Base-by-base conservation (phyloP, 2,113 vertebrate species). In the Syngnathus typhle region DNA sequence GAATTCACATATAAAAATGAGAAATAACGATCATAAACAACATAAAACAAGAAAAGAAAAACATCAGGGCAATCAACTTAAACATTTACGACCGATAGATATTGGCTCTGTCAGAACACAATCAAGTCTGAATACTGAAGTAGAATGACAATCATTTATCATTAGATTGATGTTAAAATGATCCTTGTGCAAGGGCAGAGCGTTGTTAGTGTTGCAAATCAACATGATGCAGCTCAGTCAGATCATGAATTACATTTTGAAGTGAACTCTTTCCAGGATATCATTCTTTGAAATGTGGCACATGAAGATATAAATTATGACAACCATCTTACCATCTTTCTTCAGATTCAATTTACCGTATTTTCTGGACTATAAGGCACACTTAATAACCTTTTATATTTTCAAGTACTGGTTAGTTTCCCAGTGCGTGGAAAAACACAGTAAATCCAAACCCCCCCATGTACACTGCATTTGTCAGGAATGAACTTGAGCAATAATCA, bases 1-100 rank as follows among this genome's bases (percentile, higher is more conserved):
- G n/a, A 36, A 36, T 36, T 19, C 56, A 59, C 32, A 4, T 37
- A 37, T 59, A 37, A 15, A 60, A 60, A 39, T 7, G 27, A 58
- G 36, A 18, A 58, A 58, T 18, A 36, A 58, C 5, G 15, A 60
- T 39, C 36, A 41, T n/a, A 41, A n/a, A 46, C 11, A 63, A 63
- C 10, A 63, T 23, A 27, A 4, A 44, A 8, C 27, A 56, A 32
- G 54, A 16, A 62, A 70, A 80, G 69, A 56, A 78, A 81, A 83
- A 83, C 63, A 76, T 68, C 74, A 51, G 44, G 19, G 27, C 18
- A 39, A 60, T 60, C 59, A 60, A 21, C 18, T 38, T 21, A 39
- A 60, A n/a, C 59, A 21, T 58, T 58, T 58, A 58, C 36, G 23
- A 12, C 54, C 23, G 54, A 38, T 38, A 39, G 36, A 39, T 60